Percentiles rank a stretch among this genome's conserved stretches.
These are phyloP conservation scores for Azemiops feae DNA, from an alignment of 2,113 vertebrate species.

Conservation along the genomic window DNA sequence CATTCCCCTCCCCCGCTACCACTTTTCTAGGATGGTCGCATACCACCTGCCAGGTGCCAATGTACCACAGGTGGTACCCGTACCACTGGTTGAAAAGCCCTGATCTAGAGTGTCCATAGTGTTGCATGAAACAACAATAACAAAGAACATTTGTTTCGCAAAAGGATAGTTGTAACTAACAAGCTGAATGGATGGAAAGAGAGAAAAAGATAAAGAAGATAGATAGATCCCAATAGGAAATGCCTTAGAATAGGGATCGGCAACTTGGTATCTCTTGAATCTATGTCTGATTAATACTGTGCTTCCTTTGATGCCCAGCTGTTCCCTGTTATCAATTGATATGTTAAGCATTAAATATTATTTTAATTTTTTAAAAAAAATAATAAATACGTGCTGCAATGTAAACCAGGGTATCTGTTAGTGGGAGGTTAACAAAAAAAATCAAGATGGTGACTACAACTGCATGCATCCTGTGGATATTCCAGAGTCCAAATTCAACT, in stretches of 20 bases:
- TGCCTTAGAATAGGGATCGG: not conserved
- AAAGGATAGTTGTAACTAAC: not conserved
- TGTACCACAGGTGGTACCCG: no score
- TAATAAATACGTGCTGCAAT: not conserved
- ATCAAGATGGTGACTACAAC: not conserved
- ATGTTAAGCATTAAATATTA: not conserved
- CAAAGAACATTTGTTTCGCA: not conserved
- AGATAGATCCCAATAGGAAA: not conserved
- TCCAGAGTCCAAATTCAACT: no score
- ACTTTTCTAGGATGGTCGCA: no score
- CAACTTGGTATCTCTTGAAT: not conserved
- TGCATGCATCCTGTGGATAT: not conserved
- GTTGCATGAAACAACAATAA: not conserved
- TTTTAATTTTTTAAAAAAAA: not conserved
- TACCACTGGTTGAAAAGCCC: no score
- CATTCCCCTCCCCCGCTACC: no score
- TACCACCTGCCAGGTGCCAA: no score
- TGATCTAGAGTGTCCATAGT: not conserved
- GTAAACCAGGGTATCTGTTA: not conserved
- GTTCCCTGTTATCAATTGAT: not conserved
- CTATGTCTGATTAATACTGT: not conserved
- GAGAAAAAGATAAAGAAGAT: not conserved
- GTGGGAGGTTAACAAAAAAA: not conserved
- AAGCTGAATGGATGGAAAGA: not conserved
- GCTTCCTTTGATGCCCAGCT: not conserved